These are phyloP conservation scores for Hydrolagus affinis DNA, from an alignment of 2,113 vertebrate genomes.

Conservation along the genomic window DNA sequence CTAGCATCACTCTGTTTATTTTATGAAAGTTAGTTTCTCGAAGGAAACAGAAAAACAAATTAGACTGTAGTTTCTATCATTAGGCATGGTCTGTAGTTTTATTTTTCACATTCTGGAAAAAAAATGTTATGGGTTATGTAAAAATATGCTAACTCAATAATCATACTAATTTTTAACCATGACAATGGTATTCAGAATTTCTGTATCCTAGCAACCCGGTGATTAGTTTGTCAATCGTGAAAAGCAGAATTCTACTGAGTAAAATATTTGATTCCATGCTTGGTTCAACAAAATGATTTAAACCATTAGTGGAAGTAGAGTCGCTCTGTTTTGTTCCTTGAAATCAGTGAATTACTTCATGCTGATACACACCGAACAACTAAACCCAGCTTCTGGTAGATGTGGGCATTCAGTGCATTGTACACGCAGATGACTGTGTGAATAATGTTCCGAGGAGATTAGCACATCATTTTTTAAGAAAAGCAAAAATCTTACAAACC, in stretches of 20 bases:
- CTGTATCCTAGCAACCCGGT: slow-evolving; percentile 31
- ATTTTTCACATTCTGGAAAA: slow-evolving; percentile 24
- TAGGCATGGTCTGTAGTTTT: slow-evolving; percentile 31
- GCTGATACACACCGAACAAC: slow-evolving; percentile 6
- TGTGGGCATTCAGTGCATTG: neutral
- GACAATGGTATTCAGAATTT: slow-evolving; percentile 32
- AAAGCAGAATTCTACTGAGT: slow-evolving; percentile 32
- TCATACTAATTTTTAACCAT: slow-evolving; percentile 33
- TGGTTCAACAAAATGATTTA: slow-evolving; percentile 32
- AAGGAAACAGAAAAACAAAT: slow-evolving; percentile 31
- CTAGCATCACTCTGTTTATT: slow-evolving; percentile 18
- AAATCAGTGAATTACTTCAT: slow-evolving; percentile 25
- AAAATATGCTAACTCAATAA: slow-evolving; percentile 33
- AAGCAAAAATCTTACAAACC: neutral
- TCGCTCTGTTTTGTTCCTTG: slow-evolving; percentile 22
- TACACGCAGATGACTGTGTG: neutral
- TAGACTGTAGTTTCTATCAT: slow-evolving; percentile 32
- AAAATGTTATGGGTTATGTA: slow-evolving; percentile 33
- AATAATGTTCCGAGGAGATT: neutral
- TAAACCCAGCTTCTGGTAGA: neutral
- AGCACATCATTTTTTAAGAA: neutral
- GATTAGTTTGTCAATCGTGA: slow-evolving; percentile 33
- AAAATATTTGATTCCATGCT: slow-evolving; percentile 33
- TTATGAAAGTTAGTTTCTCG: slow-evolving; percentile 20
- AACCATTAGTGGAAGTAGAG: slow-evolving; percentile 28